Conservation (phyloP, 2,113 vertebrate genomes). For the Elgaria multicarinata region DNA sequence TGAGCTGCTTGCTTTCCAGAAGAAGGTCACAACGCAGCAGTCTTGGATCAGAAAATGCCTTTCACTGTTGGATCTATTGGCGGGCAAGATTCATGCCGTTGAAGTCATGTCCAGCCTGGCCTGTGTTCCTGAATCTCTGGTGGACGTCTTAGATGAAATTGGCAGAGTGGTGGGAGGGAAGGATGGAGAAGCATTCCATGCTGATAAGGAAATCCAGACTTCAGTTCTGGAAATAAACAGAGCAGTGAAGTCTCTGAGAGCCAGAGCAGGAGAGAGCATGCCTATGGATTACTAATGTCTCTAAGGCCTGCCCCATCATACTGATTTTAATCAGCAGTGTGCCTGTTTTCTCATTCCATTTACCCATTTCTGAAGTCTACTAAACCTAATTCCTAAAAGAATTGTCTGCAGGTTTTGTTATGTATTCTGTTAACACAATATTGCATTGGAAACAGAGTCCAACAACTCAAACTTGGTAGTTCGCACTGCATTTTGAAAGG, state of each 20-base stretch:
- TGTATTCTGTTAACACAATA: not conserved
- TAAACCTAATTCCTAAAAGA: not conserved
- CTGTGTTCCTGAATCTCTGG: not conserved
- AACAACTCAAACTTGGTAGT: not conserved
- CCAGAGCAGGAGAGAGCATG: not conserved
- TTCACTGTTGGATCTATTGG: not conserved
- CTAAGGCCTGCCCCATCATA: not conserved
- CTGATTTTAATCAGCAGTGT: not conserved
- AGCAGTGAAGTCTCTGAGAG: conserved; percentile 3
- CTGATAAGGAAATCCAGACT: conserved; percentile 9
- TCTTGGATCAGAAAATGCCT: conserved; percentile 18
- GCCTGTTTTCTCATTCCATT: not conserved
- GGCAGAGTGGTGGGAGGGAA: not conserved
- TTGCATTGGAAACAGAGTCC: not conserved
- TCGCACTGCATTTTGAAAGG: not conserved
- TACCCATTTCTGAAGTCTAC: not conserved
- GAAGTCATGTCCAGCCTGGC: not conserved
- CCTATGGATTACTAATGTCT: not conserved
- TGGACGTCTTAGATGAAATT: conserved; percentile 8
- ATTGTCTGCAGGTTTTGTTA: not conserved
- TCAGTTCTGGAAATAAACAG: conserved; percentile 10
- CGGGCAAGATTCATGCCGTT: not conserved
- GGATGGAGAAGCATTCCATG: not conserved
- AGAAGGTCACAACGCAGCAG: not conserved
- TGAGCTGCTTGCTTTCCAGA: conserved; percentile 9